phyloP scores from a whole-genome alignment of 2,797 vertebrate species.

The Vireo griseus region DNA sequence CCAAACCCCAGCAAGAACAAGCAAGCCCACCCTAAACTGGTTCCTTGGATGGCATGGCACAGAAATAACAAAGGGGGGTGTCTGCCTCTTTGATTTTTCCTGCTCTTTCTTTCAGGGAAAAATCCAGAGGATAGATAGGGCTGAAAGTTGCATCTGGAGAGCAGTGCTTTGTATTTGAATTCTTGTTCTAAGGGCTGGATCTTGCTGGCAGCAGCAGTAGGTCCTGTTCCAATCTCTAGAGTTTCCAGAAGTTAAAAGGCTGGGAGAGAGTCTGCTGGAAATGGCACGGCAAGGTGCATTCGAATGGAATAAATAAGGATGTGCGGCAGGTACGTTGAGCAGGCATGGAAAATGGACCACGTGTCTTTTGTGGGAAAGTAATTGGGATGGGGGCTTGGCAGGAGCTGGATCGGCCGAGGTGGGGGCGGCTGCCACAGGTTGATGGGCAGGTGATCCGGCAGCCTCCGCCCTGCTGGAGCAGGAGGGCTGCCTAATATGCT shows the following conservation, averaged over 20 bases:
- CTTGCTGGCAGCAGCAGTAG: background rate
- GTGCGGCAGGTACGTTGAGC: constrained; percentile 27
- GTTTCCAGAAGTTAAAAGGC: constrained; percentile 51
- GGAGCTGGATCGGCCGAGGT: constrained; percentile 60
- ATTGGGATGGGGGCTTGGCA: constrained; percentile 64
- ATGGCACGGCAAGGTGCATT: background rate
- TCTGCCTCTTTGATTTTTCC: background rate
- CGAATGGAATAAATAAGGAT: background rate
- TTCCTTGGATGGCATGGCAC: fast-evolving
- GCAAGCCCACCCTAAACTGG: fast-evolving
- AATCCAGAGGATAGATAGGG: background rate
- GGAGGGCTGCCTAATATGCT: constrained; percentile 94
- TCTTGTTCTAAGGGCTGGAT: background rate
- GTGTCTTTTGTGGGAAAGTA: constrained; percentile 23
- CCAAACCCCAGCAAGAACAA: background rate
- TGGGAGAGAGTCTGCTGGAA: background rate
- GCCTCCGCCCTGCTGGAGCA: constrained; percentile 76
- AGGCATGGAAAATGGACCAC: background rate
- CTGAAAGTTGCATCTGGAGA: background rate
- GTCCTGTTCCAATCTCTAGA: background rate
- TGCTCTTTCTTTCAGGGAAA: background rate
- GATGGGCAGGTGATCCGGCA: constrained; percentile 85
- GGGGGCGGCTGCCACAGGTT: constrained; percentile 87
- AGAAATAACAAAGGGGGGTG: background rate
- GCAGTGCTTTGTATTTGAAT: background rate